These are phyloP conservation scores for Cryptomyrus ogoouensis DNA, from an alignment of 2,113 vertebrate species.

Conservation along the genomic window DNA sequence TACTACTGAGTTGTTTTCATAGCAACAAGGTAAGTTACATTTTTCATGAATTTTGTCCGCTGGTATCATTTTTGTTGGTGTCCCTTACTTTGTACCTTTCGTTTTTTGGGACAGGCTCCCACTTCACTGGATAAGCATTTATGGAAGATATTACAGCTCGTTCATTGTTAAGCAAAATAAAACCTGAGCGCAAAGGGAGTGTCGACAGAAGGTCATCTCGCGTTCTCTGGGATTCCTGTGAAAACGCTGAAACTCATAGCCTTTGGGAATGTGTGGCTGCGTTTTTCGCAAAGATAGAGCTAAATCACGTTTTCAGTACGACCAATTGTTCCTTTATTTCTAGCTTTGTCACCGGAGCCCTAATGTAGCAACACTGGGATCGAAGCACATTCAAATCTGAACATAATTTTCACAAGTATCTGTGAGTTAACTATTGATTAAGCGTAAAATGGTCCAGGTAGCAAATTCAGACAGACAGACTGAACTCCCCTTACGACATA, in stretches of 20 bases:
- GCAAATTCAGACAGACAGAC: conserved; percentile 12
- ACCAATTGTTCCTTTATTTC: background rate
- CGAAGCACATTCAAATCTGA: background rate
- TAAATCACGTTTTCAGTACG: background rate
- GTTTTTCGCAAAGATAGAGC: background rate
- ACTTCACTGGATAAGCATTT: background rate
- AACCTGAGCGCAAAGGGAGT: background rate
- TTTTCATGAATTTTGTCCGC: background rate
- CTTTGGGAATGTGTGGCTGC: background rate
- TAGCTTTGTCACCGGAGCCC: background rate
- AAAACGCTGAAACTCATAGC: background rate
- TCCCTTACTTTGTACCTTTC: background rate
- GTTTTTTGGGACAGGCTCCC: background rate
- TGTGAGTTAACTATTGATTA: background rate
- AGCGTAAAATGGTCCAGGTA: too few relatives aligned
- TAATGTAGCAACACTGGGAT: background rate
- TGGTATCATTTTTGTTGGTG: background rate
- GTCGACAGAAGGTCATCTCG: background rate
- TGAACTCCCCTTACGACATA: background rate
- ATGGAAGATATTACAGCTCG: background rate
- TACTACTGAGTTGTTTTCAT: background rate
- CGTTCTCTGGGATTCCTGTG: background rate
- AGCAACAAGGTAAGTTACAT: background rate
- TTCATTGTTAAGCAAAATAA: background rate
- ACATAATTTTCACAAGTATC: background rate